These are phyloP conservation scores for Orthonevra nobilis DNA, from an alignment of 2,888 invertebrate genomes.

Conservation along the genomic window DNA sequence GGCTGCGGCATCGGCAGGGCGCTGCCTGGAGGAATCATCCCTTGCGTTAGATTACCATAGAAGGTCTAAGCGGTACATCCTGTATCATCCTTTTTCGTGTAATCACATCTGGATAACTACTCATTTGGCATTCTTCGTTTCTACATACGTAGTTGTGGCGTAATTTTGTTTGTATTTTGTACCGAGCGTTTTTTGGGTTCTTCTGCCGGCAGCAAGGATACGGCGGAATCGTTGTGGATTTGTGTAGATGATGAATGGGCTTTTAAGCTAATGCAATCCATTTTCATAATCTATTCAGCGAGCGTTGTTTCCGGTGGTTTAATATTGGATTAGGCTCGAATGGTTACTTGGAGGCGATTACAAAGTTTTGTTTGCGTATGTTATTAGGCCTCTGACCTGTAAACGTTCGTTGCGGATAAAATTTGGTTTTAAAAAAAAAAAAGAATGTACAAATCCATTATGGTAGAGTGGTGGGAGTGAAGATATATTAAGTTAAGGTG, in stretches of 20 bases:
- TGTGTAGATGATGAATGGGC: slow-evolving; percentile 60
- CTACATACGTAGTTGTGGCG: slow-evolving; percentile 6
- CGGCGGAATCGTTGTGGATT: slow-evolving; percentile 37
- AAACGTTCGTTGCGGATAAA: too few relatives aligned
- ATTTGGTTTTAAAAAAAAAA: too few relatives aligned
- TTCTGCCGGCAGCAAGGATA: slow-evolving; percentile 13
- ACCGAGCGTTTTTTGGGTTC: slow-evolving; percentile 4
- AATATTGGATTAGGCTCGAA: slow-evolving; percentile 28
- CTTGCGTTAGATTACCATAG: slow-evolving; percentile 43
- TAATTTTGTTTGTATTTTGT: not conserved
- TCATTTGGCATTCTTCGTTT: slow-evolving; percentile 28
- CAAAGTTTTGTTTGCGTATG: too few relatives aligned
- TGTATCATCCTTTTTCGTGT: slow-evolving; percentile 33
- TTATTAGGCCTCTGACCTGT: too few relatives aligned
- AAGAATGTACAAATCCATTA: too few relatives aligned
- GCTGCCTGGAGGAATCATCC: not conserved
- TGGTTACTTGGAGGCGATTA: slow-evolving; percentile 12
- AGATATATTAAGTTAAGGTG: too few relatives aligned
- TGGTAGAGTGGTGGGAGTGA: too few relatives aligned
- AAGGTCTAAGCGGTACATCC: slow-evolving; percentile 27
- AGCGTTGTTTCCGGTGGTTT: slow-evolving; percentile 26
- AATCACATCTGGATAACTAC: slow-evolving; percentile 44
- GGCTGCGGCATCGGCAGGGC: not conserved
- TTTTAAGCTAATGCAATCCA: slow-evolving; percentile 66
- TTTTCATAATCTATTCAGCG: slow-evolving; percentile 60